Conservation (phyloP, 2,888 invertebrate species). For the Malachius bipustulatus region DNA sequence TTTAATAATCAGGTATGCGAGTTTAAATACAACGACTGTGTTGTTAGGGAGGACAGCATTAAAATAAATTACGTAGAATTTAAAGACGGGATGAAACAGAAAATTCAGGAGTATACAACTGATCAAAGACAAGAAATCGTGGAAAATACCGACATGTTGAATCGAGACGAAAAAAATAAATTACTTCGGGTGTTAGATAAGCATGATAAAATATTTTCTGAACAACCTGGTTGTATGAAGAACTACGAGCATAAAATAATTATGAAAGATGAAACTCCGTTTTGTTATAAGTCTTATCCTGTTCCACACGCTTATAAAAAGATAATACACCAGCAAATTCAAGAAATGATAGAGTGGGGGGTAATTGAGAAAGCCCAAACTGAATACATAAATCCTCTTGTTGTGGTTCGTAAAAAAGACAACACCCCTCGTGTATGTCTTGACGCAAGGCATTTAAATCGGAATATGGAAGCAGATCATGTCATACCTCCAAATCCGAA, state of each 20-base stretch:
- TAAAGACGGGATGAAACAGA: too few relatives aligned
- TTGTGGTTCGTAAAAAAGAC: slow-evolving; percentile 3
- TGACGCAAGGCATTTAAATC: slow-evolving; percentile 5
- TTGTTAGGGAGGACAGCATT: too few relatives aligned
- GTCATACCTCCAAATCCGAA: slow-evolving; percentile 6
- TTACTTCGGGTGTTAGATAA: background rate
- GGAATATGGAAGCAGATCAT: background rate
- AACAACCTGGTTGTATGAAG: slow-evolving; percentile 2
- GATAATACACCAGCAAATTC: slow-evolving; percentile 2
- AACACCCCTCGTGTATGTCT: slow-evolving; percentile 3
- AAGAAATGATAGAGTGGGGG: slow-evolving; percentile 3
- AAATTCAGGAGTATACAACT: too few relatives aligned
- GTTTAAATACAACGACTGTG: too few relatives aligned
- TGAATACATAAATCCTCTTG: slow-evolving; percentile 3
- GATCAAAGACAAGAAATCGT: too few relatives aligned
- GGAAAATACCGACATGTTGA: too few relatives aligned
- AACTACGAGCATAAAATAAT: background rate
- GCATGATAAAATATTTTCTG: slow-evolving; percentile 4
- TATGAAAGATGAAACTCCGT: background rate
- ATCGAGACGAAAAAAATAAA: background rate
- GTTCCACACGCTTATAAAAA: slow-evolving; percentile 1
- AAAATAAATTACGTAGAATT: too few relatives aligned
- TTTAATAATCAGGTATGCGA: too few relatives aligned
- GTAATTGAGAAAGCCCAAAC: background rate
- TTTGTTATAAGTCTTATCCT: background rate